phyloP scores from a whole-genome alignment of 1,140 invertebrate species.

The Chymomyza costata region DNA sequence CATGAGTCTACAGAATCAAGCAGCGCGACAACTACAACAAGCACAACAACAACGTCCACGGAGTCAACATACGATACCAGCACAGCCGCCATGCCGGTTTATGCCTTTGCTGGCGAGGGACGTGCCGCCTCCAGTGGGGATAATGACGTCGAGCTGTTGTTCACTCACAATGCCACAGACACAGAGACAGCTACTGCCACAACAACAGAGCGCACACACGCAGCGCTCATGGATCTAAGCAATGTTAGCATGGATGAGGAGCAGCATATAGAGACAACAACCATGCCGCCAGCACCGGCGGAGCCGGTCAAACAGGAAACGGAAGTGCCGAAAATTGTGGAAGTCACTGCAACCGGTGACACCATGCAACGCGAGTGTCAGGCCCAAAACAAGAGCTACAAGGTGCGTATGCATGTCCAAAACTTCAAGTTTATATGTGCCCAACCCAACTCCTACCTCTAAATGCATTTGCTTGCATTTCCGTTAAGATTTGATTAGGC shows the following conservation, averaged over 20 bases:
- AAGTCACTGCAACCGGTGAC: constrained; percentile 60
- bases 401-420: constrained; percentile 45
- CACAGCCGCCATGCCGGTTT: constrained; percentile 19
- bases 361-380: constrained; percentile 68
- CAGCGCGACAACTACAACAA: constrained; percentile 21
- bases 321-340: constrained; percentile 67
- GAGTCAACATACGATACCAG: constrained; percentile 18
- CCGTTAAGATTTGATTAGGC: constrained; percentile 11
- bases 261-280: constrained; percentile 53
- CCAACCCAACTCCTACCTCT: no score
- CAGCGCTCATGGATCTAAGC: constrained; percentile 78
- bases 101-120: constrained; percentile 53
- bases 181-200: background rate
- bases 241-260: constrained; percentile 83
- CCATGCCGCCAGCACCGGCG: constrained; percentile 11
- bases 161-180: constrained; percentile 39
- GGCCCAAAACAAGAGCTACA: constrained; percentile 65
- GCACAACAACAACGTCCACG: constrained; percentile 25
- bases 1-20: constrained; percentile 27
- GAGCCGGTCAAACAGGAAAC: constrained; percentile 46
- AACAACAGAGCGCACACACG: constrained; percentile 29
- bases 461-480: constrained; percentile 34
- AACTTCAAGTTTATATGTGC: constrained; percentile 6
- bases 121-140: constrained; percentile 37
- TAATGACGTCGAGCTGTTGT: constrained; percentile 35